A percentile compares a stretch with the other conserved stretches of the same genome.
These are phyloP conservation scores for Rhabdomys dilectus DNA, from an alignment of 2,113 vertebrate species.

Conservation along the genomic window DNA sequence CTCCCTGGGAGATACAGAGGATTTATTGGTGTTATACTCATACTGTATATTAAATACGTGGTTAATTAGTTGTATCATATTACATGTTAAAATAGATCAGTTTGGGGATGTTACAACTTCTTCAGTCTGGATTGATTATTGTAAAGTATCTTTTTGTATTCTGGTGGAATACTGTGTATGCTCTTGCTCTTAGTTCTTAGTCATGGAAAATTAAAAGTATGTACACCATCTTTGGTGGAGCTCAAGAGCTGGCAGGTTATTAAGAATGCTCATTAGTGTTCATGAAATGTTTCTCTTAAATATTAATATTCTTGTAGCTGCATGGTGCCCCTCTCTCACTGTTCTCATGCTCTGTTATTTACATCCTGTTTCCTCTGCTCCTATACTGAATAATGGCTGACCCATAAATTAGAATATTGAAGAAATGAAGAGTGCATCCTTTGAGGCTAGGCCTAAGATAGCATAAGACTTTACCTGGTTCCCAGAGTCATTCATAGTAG, in stretches of 20 bases:
- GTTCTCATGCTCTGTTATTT: background rate
- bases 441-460: background rate
- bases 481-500: background rate
- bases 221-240: background rate
- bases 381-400: background rate
- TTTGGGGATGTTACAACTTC: conserved; percentile 72
- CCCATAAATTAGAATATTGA: background rate
- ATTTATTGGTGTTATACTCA: conserved; percentile 56
- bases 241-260: background rate
- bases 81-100: conserved; percentile 77
- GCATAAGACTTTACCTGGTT: background rate
- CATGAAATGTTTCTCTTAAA: conserved; percentile 23
- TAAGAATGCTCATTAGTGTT: background rate
- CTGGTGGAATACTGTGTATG: background rate
- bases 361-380: background rate
- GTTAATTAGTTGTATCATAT: conserved; percentile 78
- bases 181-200: conserved; percentile 18
- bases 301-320: background rate
- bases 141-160: conserved; percentile 71
- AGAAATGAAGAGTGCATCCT: background rate
- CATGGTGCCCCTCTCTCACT: background rate
- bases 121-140: conserved; percentile 76
- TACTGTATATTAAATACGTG: conserved; percentile 55
- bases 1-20: conserved; percentile 69
- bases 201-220: conserved; percentile 4